Conservation (phyloP, 1,140 invertebrate genomes). For the Danaus melanippus region DNA sequence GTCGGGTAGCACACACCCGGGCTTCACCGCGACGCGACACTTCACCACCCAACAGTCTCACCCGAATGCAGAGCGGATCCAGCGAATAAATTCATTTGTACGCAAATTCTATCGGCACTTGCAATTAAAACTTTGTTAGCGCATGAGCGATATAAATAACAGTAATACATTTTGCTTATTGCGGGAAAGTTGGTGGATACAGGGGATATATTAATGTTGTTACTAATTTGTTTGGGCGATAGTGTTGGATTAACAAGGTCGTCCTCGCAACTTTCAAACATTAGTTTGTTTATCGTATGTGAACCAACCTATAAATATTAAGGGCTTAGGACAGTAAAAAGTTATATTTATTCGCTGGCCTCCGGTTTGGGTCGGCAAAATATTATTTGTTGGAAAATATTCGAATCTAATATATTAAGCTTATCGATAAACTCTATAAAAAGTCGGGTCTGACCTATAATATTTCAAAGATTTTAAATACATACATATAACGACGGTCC, state of each 20-base stretch:
- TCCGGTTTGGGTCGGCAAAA: not conserved
- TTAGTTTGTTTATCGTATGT: slow-evolving; percentile 33
- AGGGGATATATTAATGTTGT: slow-evolving; percentile 69
- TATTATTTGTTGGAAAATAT: no score
- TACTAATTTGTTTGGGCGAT: slow-evolving; percentile 65
- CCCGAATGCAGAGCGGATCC: slow-evolving; percentile 64
- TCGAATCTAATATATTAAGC: no score
- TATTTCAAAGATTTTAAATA: no score
- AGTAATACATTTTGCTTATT: slow-evolving; percentile 71
- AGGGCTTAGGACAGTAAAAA: slow-evolving; percentile 5
- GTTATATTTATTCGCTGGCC: slow-evolving; percentile 2
- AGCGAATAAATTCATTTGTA: slow-evolving; percentile 72
- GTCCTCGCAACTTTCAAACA: slow-evolving; percentile 42
- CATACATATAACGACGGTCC: no score
- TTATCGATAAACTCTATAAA: no score
- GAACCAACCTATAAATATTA: slow-evolving; percentile 31
- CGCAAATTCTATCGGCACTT: slow-evolving; percentile 71
- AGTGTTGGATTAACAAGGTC: slow-evolving; percentile 47
- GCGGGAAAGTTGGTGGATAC: slow-evolving; percentile 60
- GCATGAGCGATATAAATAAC: slow-evolving; percentile 69
- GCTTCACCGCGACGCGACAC: slow-evolving; percentile 17
- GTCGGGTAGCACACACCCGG: slow-evolving; percentile 53
- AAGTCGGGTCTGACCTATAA: no score
- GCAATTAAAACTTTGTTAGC: slow-evolving; percentile 72
- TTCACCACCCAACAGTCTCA: slow-evolving; percentile 29